Evolutionary conservation across 2,797 vertebrate species (phyloP).

Genomic region (Thripadectes ignobilis): DNA sequence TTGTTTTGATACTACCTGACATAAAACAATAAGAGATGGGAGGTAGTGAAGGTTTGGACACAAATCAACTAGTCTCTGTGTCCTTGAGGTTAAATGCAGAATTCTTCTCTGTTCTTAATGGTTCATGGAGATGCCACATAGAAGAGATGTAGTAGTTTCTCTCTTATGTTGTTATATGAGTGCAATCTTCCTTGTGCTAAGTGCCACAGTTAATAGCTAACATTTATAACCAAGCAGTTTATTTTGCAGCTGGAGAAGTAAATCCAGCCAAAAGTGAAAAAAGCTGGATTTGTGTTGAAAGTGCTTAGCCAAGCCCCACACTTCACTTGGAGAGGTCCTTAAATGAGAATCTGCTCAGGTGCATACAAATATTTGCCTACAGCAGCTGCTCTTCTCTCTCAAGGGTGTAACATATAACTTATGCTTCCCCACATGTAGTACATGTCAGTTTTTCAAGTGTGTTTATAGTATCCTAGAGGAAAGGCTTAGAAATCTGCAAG

Average conservation of each 20-base stretch:
- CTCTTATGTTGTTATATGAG: background rate
- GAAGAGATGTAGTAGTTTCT: background rate
- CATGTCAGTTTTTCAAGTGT: slow-evolving; percentile 1
- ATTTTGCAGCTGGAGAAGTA: slow-evolving; percentile 39
- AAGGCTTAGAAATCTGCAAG: slow-evolving; percentile 23
- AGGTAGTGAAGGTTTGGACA: background rate
- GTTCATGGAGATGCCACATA: background rate
- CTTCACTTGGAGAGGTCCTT: slow-evolving; percentile 37
- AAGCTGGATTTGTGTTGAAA: background rate
- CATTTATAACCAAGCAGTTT: slow-evolving; percentile 53
- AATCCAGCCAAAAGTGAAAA: slow-evolving; percentile 21
- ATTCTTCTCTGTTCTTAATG: background rate
- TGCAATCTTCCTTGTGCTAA: slow-evolving; percentile 16
- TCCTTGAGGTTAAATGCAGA: slow-evolving; percentile 45
- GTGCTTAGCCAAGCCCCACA: background rate
- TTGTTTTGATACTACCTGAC: background rate
- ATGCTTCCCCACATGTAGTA: background rate
- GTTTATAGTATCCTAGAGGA: background rate
- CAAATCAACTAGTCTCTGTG: background rate
- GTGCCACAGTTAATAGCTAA: slow-evolving; percentile 25
- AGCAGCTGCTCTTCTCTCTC: slow-evolving; percentile 30
- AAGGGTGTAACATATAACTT: background rate
- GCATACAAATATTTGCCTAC: slow-evolving; percentile 22
- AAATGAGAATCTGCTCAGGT: slow-evolving; percentile 6
- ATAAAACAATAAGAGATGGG: background rate